Base-by-base conservation (phyloP, 2,888 invertebrate genomes). In the Oxystoma pomonae region DNA sequence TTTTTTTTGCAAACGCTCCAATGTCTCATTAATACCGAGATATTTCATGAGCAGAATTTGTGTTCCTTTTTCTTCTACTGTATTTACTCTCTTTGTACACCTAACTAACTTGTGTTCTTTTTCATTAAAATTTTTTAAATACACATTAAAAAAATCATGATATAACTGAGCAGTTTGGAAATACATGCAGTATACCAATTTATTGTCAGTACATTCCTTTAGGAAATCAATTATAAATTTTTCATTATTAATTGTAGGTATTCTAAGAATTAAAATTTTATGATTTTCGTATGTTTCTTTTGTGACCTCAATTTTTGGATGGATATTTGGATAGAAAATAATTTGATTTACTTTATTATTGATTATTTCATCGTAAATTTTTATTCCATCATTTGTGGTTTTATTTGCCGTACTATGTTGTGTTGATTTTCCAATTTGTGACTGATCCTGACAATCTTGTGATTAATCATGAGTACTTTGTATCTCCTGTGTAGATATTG, bases 1-100 rank as follows among this genome's bases (percentile, higher is more conserved):
- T 7, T n/a, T n/a, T n/a, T 19, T 35, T 58, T 58, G 21, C 16
- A 58, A 35, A n/a, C 35, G n/a, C 16, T 50, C 58, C 1, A 49
- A 1, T 16, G 57, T 60, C 53, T 63, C 59, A 12, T 63, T 53
- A 19, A 55, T 62, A 21, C 59, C 62, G 1, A 58, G 49, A 55
- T 62, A 21, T 59, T 53, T 18, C 7, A 62, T 62, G 1, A 52
- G 16, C 18, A 35, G 1, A 16, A 58, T 51, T n/a, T n/a, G 2
- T 62, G 57, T 52, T n/a, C 58, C 53, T 16, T 58, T 17, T 3
- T 58, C 58, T 1, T 2, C 1, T 1, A 62, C 17, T 1, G 21
- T 19, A 52, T 50, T 61, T 35, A 61, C 19, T 17, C n/a, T 1
- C 50, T 58, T 61, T 2, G 20, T 58, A 58, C 58, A 62, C 18